Conservation (phyloP, 1,140 invertebrate genomes). For the Drosophila pruinosa region DNA sequence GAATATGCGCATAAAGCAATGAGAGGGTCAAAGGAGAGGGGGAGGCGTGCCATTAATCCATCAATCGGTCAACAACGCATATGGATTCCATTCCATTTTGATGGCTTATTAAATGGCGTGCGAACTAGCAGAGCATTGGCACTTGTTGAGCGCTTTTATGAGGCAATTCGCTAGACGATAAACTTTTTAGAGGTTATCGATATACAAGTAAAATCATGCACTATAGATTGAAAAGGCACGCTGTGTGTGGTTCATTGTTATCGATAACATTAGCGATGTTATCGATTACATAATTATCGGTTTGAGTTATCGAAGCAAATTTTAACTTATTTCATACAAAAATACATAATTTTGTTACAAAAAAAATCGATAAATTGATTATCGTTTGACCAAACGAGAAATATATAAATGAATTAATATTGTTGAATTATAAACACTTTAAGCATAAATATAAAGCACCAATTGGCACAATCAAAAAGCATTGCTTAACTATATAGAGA, state of each 20-base stretch:
- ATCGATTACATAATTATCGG: not conserved
- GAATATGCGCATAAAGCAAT: slow-evolving; percentile 2
- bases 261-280: not conserved
- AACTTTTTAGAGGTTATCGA: not conserved
- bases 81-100: slow-evolving; percentile 1
- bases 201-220: not conserved
- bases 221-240: not conserved
- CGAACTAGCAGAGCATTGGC: not conserved
- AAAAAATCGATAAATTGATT: no score
- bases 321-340: no score
- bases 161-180: not conserved
- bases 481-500: no score
- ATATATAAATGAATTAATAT: no score
- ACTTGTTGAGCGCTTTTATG: slow-evolving; percentile 15
- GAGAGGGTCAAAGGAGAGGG: not conserved
- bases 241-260: not conserved
- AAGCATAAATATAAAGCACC: no score
- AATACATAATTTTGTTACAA: no score
- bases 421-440: no score
- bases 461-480: no score
- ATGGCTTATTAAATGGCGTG: slow-evolving; percentile 14
- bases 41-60: not conserved
- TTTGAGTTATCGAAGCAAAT: not conserved
- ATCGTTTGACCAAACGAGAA: no score
- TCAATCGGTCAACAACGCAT: slow-evolving; percentile 14